Conservation (phyloP, 1,140 invertebrate species). For the Drosophila auraria region DNA sequence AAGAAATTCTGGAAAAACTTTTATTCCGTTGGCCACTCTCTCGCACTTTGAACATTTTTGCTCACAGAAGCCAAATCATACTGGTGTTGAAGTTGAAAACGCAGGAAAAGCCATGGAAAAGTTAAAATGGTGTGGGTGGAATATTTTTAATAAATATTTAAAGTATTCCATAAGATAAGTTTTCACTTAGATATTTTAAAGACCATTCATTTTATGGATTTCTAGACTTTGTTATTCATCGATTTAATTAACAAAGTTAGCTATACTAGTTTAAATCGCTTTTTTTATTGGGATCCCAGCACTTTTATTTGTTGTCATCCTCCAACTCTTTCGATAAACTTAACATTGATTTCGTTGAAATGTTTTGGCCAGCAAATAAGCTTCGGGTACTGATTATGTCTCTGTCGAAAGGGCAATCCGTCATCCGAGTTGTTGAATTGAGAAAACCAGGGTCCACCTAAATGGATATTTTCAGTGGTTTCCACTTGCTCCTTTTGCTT, state of each 20-base stretch:
- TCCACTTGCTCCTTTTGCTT: conserved; percentile 12
- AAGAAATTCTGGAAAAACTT: conserved; percentile 53
- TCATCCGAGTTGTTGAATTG: conserved; percentile 30
- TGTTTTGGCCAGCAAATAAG: conserved; percentile 33
- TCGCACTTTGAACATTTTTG: conserved; percentile 53
- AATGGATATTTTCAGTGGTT: conserved; percentile 21
- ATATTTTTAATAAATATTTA: background rate
- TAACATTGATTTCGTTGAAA: conserved; percentile 29
- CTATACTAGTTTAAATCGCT: background rate
- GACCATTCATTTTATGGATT: too few relatives aligned
- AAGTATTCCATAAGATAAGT: too few relatives aligned
- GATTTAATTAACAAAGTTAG: too few relatives aligned
- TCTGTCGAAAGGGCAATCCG: conserved; percentile 31
- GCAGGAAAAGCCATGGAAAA: background rate
- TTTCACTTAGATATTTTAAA: too few relatives aligned
- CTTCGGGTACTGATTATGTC: conserved; percentile 13
- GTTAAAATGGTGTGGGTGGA: background rate
- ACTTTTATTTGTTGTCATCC: too few relatives aligned
- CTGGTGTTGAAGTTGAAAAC: conserved; percentile 5
- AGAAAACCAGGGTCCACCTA: conserved; percentile 10
- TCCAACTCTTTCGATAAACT: conserved; percentile 1
- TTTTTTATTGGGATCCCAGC: background rate
- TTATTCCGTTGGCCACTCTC: conserved; percentile 56
- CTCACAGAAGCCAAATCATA: conserved; percentile 12
- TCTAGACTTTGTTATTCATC: background rate